A percentile compares a stretch with the other conserved stretches of the same genome.
Conservation (phyloP, 2,113 vertebrate species). For the Leptodactylus fuscus region DNA sequence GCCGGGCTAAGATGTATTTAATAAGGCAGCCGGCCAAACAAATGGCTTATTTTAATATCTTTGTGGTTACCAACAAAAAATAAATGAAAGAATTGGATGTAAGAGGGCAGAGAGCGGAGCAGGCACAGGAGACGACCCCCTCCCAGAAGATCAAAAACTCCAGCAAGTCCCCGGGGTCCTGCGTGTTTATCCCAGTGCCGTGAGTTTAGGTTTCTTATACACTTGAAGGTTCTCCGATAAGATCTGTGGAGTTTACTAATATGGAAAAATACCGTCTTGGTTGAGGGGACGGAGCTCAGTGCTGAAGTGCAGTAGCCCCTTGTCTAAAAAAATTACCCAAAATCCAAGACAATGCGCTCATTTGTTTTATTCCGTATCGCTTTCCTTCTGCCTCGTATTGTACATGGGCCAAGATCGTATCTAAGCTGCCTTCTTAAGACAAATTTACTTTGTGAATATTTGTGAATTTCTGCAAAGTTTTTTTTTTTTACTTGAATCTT, state of each 20-base stretch:
- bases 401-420: neutral
- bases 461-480: no score
- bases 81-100: constrained; percentile 38
- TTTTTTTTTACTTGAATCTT: no score
- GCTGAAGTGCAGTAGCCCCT: neutral
- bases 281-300: neutral
- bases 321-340: neutral
- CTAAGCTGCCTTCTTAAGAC: no score
- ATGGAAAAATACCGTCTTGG: neutral
- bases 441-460: no score
- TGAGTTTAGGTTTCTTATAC: constrained; percentile 8
- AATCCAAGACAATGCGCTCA: neutral
- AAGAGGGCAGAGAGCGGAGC: neutral
- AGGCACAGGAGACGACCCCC: neutral
- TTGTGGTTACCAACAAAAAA: constrained; percentile 47
- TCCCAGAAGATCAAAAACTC: constrained; percentile 40
- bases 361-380: neutral
- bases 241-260: constrained; percentile 16
- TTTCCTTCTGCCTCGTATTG: neutral
- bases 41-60: constrained; percentile 54
- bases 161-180: neutral
- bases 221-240: constrained; percentile 17
- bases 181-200: neutral
- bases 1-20: constrained; percentile 36
- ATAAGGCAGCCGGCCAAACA: constrained; percentile 44